Evolutionary conservation across 2,113 vertebrate genomes (phyloP).

Genomic region (Caranx ignobilis): DNA sequence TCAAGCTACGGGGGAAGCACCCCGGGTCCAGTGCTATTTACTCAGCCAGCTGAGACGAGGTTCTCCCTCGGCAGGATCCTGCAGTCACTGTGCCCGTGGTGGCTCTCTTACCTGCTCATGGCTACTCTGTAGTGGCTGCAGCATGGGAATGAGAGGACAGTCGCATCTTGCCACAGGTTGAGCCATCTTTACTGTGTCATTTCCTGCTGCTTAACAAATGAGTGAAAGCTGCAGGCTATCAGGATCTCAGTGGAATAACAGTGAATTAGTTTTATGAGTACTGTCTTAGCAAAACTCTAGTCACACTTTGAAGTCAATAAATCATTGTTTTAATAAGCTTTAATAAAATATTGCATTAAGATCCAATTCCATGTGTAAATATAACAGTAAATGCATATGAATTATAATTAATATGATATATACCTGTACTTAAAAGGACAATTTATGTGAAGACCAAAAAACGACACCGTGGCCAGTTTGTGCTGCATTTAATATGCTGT

Average conservation of each 20-base stretch:
- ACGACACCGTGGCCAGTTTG: slow-evolving; percentile 23
- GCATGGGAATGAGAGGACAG: slow-evolving; percentile 39
- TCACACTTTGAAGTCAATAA: slow-evolving; percentile 55
- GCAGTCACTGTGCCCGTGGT: slow-evolving; percentile 47
- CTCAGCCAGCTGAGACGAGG: slow-evolving; percentile 71
- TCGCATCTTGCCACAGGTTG: slow-evolving; percentile 59
- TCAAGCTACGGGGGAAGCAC: slow-evolving; percentile 70
- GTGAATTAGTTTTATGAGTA: slow-evolving; percentile 49
- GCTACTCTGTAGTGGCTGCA: slow-evolving; percentile 39
- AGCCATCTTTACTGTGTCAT: slow-evolving; percentile 65
- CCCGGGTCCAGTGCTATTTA: slow-evolving; percentile 79
- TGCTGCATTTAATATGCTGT: slow-evolving; percentile 55
- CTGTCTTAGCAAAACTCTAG: slow-evolving; percentile 50
- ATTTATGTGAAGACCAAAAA: neutral
- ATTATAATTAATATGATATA: slow-evolving; percentile 14
- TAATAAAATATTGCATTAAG: slow-evolving; percentile 1
- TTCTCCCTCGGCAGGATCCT: slow-evolving; percentile 60
- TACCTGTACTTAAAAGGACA: slow-evolving; percentile 3
- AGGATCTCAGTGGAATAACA: slow-evolving; percentile 30
- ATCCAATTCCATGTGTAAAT: neutral
- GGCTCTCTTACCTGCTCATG: slow-evolving; percentile 44
- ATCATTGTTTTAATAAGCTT: slow-evolving; percentile 59
- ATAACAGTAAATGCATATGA: slow-evolving; percentile 2
- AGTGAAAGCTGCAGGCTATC: slow-evolving; percentile 61
- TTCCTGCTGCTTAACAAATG: slow-evolving; percentile 77